These are phyloP conservation scores for Parnassius apollo DNA, from an alignment of 2,888 invertebrate species.

Conservation along the genomic window DNA sequence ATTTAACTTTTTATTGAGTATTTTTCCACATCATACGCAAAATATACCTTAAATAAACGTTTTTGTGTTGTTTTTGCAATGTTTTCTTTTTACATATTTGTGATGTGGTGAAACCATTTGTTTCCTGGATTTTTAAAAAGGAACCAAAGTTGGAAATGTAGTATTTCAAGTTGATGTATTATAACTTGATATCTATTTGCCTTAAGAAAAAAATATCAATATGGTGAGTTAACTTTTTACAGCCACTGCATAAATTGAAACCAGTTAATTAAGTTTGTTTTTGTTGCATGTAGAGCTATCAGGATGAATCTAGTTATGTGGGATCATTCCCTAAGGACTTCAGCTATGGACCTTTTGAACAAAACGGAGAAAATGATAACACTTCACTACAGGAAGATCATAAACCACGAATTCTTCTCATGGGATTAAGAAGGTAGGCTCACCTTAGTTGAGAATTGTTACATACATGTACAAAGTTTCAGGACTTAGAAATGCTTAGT, in stretches of 20 bases:
- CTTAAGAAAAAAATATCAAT: constrained; percentile 5
- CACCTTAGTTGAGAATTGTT: not conserved
- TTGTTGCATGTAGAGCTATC: constrained; percentile 66
- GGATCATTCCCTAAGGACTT: constrained; percentile 94
- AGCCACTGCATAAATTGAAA: not conserved
- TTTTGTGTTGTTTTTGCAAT: no score
- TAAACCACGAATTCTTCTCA: constrained; percentile 95
- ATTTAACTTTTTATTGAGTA: no score
- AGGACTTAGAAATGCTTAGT: no score
- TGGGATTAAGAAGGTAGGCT: constrained; percentile 94
- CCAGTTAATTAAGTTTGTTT: not conserved
- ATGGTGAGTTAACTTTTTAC: constrained; percentile 9
- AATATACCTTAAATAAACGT: no score
- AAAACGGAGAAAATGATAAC: constrained; percentile 85
- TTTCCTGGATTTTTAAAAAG: not conserved
- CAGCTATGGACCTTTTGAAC: constrained; percentile 94
- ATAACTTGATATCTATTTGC: constrained; percentile 1
- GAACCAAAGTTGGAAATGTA: constrained; percentile 19
- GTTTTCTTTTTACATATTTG: no score
- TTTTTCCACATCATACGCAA: no score
- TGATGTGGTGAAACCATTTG: no score
- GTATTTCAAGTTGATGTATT: constrained; percentile 13
- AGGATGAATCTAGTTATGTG: constrained; percentile 79
- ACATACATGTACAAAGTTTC: no score
- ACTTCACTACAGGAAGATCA: constrained; percentile 85